Conservation (phyloP, 2,113 vertebrate genomes). For the Ornithorhynchus anatinus region DNA sequence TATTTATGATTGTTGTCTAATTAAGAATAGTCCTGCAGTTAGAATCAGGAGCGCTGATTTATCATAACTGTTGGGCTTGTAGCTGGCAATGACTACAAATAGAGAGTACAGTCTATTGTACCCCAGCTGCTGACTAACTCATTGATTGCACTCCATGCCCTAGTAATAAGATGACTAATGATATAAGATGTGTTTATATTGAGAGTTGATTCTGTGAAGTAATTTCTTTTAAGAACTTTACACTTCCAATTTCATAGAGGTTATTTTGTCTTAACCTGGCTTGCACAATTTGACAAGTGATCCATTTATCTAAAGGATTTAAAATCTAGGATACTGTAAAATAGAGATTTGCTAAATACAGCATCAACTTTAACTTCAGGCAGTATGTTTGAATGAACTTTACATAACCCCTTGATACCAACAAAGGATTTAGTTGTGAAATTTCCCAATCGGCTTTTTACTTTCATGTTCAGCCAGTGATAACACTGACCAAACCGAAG, state of each 20-base stretch:
- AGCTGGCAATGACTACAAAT: too few species aligned
- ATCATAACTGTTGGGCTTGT: too few species aligned
- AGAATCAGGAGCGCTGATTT: too few species aligned
- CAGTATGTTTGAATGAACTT: constrained; percentile 82
- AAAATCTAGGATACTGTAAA: constrained; percentile 58
- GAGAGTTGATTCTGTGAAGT: too few species aligned
- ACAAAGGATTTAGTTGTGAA: constrained; percentile 82
- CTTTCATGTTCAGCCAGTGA: constrained; percentile 88
- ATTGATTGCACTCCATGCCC: too few species aligned
- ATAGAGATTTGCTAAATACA: constrained; percentile 69
- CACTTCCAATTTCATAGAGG: constrained; percentile 36
- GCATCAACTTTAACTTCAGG: constrained; percentile 63
- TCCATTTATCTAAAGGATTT: constrained; percentile 66
- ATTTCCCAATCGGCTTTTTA: constrained; percentile 71
- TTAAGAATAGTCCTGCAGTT: too few species aligned
- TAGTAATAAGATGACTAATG: too few species aligned
- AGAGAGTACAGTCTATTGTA: too few species aligned
- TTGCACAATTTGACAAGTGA: constrained; percentile 60
- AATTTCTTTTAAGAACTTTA: constrained; percentile 18
- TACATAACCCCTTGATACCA: constrained; percentile 83
- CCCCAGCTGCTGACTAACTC: too few species aligned
- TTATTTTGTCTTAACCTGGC: constrained; percentile 26
- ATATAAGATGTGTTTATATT: too few species aligned
- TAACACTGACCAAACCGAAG: constrained; percentile 85
- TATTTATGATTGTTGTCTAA: too few species aligned